A percentile compares a stretch with the other conserved stretches of the same genome.
phyloP scores from a whole-genome alignment of 2,888 invertebrate species.

The Nomada fucata region DNA sequence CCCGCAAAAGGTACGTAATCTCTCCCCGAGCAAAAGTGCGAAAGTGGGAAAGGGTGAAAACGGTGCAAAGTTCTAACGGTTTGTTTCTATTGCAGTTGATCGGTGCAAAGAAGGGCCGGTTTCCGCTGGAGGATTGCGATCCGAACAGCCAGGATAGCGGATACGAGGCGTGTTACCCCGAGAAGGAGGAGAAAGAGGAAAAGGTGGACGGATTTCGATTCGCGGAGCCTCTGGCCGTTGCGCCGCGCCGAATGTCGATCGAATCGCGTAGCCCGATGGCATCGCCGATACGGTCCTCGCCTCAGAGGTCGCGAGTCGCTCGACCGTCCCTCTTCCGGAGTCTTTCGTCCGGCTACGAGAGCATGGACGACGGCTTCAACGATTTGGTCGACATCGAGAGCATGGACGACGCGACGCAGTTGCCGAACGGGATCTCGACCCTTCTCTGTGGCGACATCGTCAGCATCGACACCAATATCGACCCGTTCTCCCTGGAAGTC shows the following conservation, averaged over 20 bases:
- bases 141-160: slow-evolving; percentile 87
- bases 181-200: slow-evolving; percentile 66
- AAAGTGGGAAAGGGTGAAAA: background rate
- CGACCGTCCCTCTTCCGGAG: slow-evolving; percentile 83
- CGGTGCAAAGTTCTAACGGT: background rate
- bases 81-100: slow-evolving; percentile 16
- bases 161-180: slow-evolving; percentile 84
- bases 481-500: background rate
- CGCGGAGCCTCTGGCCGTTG: slow-evolving; percentile 82
- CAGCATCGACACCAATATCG: slow-evolving; percentile 73
- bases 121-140: slow-evolving; percentile 85
- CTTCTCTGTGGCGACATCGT: slow-evolving; percentile 86
- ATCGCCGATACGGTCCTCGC: slow-evolving; percentile 75
- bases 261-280: slow-evolving; percentile 74
- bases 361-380: slow-evolving; percentile 88
- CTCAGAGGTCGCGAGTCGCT: slow-evolving; percentile 53
- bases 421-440: slow-evolving; percentile 87
- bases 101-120: slow-evolving; percentile 72
- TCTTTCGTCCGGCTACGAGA: slow-evolving; percentile 86
- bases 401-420: slow-evolving; percentile 82
- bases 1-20: slow-evolving; percentile 77
- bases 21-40: too few species aligned
- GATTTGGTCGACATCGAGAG: slow-evolving; percentile 87
- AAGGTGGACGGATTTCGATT: slow-evolving; percentile 78
- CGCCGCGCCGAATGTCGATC: slow-evolving; percentile 80